Evolutionary conservation across 2,888 invertebrate genomes (phyloP), one percentile per base, ranked within the genome.

Genomic region (Odontocolon sp.): DNA sequence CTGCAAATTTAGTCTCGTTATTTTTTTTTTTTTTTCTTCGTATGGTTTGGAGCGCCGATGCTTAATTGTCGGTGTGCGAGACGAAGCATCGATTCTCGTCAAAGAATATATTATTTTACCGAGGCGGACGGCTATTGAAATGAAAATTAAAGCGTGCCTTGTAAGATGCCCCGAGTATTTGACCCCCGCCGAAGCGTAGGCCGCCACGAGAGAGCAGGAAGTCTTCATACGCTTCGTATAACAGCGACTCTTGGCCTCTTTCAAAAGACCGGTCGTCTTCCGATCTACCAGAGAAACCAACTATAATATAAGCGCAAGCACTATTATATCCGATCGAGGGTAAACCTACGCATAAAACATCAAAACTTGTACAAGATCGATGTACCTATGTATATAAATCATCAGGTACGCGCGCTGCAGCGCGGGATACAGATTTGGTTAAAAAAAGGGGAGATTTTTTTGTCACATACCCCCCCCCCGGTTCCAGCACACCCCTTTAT

Each of bases 181-280:
- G 63, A 72, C 45, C 64, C 40, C 36, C 33, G 40, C 52, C 42
- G 40, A 33, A 50, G 40, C 47, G 64, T 50, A 40, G 47, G 50
- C 14, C 6, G 31, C 38, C 14, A 9, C 28, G 3, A 11, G 45
- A n/a, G 38, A 64, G 28, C 67, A 67, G 67, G 67, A 56, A 67
- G 67, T 31, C 38, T 9, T n/a, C 66, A 11, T 14, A 23, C 59
- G 40, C 40, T 23, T n/a, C 31, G 54, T 56, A 31, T 67, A 31
- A 21, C 21, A 38, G 28, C 63, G 18, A 26, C 31, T 52, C 11
- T 28, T 80, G 81, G 73, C 77, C 80, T 80, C 78, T 77, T 83
- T 81, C 64, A 54, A 71, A 63, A 73, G 81, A 80, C 64, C 82
- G 77, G 78, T 72, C 80, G 38, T 75, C 64, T 72, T 64, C 47